Percentiles rank a stretch among this genome's conserved stretches.
These are phyloP conservation scores for Pseudomyrmex cubaensis DNA, from an alignment of 1,140 invertebrate genomes.

Conservation along the genomic window DNA sequence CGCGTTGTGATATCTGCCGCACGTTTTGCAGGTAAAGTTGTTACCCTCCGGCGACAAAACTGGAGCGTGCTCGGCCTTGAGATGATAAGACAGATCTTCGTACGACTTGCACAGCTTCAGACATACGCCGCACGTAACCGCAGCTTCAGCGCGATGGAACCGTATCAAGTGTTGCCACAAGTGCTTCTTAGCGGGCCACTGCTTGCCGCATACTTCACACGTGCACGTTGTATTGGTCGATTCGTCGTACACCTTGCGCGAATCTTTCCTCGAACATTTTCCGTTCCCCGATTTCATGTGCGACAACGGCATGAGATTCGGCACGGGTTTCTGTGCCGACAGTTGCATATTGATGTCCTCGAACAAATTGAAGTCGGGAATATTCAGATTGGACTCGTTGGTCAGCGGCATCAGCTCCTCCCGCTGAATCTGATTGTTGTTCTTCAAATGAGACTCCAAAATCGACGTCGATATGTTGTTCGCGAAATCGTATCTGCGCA, in stretches of 20 bases:
- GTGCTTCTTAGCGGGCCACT: constrained; percentile 88
- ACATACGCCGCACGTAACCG: constrained; percentile 87
- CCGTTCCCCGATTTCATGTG: constrained; percentile 73
- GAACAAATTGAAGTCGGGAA: constrained; percentile 84
- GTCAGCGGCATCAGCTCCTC: constrained; percentile 73
- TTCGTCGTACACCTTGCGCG: constrained; percentile 84
- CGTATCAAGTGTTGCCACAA: constrained; percentile 88
- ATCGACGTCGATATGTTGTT: constrained; percentile 74
- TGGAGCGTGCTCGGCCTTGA: constrained; percentile 85
- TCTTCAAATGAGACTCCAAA: constrained; percentile 81
- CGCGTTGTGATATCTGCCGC: constrained; percentile 86
- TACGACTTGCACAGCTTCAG: constrained; percentile 86
- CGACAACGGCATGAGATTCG: constrained; percentile 81
- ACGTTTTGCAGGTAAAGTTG: constrained; percentile 87
- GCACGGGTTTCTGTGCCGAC: constrained; percentile 80
- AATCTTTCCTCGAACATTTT: constrained; percentile 84
- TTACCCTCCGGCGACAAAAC: constrained; percentile 86
- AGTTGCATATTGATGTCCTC: constrained; percentile 84
- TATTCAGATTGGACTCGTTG: constrained; percentile 81
- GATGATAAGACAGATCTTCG: constrained; percentile 85
- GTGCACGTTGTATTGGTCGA: constrained; percentile 83
- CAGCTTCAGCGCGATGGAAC: constrained; percentile 86
- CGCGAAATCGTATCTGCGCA: constrained; percentile 24
- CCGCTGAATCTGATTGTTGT: constrained; percentile 82
- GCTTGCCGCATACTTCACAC: constrained; percentile 87